Base-by-base conservation (phyloP, 2,888 invertebrate species). In the Amaurobius ferox region DNA sequence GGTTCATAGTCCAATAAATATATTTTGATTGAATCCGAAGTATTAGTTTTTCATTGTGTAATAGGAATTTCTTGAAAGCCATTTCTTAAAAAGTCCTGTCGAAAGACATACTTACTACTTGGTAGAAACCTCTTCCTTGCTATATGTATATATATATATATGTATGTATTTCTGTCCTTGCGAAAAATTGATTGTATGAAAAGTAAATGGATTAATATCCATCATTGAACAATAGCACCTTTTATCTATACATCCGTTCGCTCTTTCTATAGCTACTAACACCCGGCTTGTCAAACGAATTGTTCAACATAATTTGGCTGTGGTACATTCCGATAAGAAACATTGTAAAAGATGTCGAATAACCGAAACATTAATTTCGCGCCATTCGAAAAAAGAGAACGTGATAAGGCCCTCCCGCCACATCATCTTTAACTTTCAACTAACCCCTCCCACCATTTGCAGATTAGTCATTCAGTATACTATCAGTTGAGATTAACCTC, bases 391-490 rank as follows among this genome's bases (percentile, higher is more conserved):
- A 85, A 73, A n/a, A n/a, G n/a, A 72, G 67, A 71, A 71, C 83
- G 83, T 85, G 83, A 85, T 77, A 19, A 44, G 71, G 67, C 83
- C 83, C 67, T 55, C 83, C 83, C 83, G 77, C 67, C 66, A 30
- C 35, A 29, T 40, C 71, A 77, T 77, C 66, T 72, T 85, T 85
- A 72, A 85, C 77, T 72, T 85, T 85, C 67, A 66, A n/a, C 23
- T 19, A 55, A 30, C 83, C 35, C 83, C 83, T 66, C 83, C 83
- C 29, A 71, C 83, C 35, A 55, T 19, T 40, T 85, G 83, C 62
- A 55, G 71, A 85, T 85, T 72, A 72, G 72, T 64, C 66, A 67
- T 77, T 76, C 67, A 85, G 48, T 64, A 78, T 72, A 67, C 70
- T 48, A 68, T 72, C 29, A 73, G 62, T 39, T 64, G 26, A 71